Conservation (phyloP, 2,797 vertebrate genomes). For the Phoebastria nigripes region DNA sequence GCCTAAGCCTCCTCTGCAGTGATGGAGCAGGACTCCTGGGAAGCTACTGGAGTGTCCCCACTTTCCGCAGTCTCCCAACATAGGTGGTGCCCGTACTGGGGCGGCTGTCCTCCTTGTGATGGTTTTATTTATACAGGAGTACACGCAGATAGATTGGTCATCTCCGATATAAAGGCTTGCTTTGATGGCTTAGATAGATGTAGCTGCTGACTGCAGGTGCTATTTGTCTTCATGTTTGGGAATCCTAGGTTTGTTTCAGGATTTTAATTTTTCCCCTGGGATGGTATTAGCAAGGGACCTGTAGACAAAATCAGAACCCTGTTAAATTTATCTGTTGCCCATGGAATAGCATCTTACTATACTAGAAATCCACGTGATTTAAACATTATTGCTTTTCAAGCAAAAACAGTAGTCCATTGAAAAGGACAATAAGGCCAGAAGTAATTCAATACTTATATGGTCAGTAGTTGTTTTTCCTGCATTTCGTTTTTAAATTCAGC, state of each 20-base stretch:
- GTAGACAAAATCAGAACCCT: neutral
- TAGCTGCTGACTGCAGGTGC: neutral
- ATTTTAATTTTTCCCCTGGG: neutral
- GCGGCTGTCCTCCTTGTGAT: neutral
- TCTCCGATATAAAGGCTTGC: neutral
- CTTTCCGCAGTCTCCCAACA: neutral
- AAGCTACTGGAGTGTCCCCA: neutral
- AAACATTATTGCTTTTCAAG: neutral
- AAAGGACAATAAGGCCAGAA: neutral
- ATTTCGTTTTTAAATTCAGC: neutral
- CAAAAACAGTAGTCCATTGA: neutral
- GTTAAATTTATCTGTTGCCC: neutral
- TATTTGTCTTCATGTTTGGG: neutral
- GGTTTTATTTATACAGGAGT: neutral
- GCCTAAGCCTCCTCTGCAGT: neutral
- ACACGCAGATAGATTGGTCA: accelerated
- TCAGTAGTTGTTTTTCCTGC: neutral
- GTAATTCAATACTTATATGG: neutral
- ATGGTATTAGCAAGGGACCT: neutral
- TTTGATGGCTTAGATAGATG: neutral
- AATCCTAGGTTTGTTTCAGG: neutral
- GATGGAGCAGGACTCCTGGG: neutral
- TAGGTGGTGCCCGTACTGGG: neutral
- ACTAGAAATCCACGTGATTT: neutral
- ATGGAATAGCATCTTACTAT: neutral